Evolutionary conservation across 2,888 invertebrate species (phyloP).

Genomic region (Harmothoe impar): DNA sequence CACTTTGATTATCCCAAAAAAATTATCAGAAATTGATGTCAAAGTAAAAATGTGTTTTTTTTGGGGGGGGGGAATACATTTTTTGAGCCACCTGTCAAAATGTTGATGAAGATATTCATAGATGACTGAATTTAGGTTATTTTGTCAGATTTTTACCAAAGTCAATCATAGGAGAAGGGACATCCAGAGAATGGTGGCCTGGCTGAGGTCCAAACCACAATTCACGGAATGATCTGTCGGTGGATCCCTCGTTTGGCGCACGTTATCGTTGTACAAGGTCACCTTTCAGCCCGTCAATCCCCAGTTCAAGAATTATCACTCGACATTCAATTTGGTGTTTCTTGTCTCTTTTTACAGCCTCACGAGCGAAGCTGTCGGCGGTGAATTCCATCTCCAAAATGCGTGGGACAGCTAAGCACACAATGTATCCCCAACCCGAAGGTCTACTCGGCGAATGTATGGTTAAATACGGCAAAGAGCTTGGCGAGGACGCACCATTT

Average conservation of each 20-base stretch:
- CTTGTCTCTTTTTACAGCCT: slow-evolving; percentile 81
- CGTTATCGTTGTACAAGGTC: not conserved
- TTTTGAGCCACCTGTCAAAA: too few species aligned
- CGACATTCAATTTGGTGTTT: not conserved
- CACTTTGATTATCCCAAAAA: too few species aligned
- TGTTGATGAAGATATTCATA: too few species aligned
- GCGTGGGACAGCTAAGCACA: slow-evolving; percentile 97
- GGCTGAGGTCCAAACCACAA: slow-evolving; percentile 2
- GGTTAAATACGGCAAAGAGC: slow-evolving; percentile 95
- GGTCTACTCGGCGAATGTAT: slow-evolving; percentile 98
- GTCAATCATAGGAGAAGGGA: not conserved
- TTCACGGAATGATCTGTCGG: not conserved
- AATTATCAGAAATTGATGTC: too few species aligned
- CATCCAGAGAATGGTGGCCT: not conserved
- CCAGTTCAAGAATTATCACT: not conserved
- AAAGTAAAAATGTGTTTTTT: too few species aligned
- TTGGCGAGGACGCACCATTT: slow-evolving; percentile 97
- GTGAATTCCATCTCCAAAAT: slow-evolving; percentile 92
- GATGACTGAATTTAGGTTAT: not conserved
- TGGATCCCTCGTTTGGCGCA: not conserved
- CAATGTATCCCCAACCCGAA: slow-evolving; percentile 99
- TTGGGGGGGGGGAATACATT: too few species aligned
- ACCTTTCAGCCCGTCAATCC: too few species aligned
- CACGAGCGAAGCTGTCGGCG: slow-evolving; percentile 85
- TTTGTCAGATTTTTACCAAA: slow-evolving; percentile 42